Percentiles rank a stretch among this genome's conserved stretches.
phyloP scores from a whole-genome alignment of 2,797 vertebrate genomes.

The Tympanoctomys barrerae region DNA sequence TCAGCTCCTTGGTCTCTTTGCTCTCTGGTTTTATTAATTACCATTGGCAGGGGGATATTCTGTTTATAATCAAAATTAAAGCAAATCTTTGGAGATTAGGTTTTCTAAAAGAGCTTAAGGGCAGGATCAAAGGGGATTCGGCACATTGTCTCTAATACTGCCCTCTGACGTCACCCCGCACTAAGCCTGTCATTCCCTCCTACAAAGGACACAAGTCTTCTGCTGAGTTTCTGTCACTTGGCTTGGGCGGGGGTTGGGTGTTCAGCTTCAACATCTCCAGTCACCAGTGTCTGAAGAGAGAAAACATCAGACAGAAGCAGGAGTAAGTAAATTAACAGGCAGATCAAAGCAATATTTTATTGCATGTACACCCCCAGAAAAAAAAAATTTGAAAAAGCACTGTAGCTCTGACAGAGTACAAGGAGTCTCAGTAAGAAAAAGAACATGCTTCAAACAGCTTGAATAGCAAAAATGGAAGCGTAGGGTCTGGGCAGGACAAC shows the following conservation, averaged over 20 bases:
- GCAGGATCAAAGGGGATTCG: constrained; percentile 73
- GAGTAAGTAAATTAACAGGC: not conserved
- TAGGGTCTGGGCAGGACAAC: not conserved
- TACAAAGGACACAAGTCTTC: not conserved
- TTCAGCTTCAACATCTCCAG: not conserved
- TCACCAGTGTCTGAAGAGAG: constrained; percentile 35
- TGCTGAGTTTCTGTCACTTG: not conserved
- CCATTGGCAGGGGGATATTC: constrained; percentile 69
- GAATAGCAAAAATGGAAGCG: not conserved
- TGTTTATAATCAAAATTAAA: constrained; percentile 84
- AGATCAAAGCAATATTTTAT: not conserved
- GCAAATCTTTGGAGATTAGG: constrained; percentile 82
- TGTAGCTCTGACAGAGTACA: not conserved
- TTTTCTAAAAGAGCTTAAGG: constrained; percentile 81
- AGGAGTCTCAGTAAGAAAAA: not conserved
- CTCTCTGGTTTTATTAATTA: constrained; percentile 64
- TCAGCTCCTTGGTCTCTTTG: constrained; percentile 38
- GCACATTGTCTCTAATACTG: constrained; percentile 67
- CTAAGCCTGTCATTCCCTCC: not conserved
- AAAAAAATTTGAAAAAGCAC: not conserved
- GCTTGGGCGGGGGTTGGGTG: not conserved
- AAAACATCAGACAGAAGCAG: not conserved
- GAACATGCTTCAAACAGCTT: not conserved
- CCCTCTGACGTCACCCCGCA: not conserved
- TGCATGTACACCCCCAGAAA: not conserved